A percentile compares a stretch with the other conserved stretches of the same genome.
These are phyloP conservation scores for Abramis brama DNA, from an alignment of 2,113 vertebrate species.

Conservation along the genomic window DNA sequence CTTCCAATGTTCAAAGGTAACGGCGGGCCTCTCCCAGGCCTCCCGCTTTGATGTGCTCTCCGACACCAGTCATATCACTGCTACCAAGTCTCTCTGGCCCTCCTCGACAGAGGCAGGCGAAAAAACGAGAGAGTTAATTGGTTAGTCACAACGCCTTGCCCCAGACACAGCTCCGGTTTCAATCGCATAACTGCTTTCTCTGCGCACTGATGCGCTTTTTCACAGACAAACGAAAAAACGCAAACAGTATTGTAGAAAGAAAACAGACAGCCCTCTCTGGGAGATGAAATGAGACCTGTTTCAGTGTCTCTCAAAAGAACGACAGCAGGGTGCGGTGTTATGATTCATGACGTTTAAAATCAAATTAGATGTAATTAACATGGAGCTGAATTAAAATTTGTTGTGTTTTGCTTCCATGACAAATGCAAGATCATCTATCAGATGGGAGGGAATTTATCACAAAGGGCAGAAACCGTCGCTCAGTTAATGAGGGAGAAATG, in stretches of 20 bases:
- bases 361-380: slow-evolving; percentile 36
- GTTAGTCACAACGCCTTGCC: slow-evolving; percentile 76
- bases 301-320: slow-evolving; percentile 2
- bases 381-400: slow-evolving; percentile 54
- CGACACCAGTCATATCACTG: slow-evolving; percentile 85
- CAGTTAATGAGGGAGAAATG: slow-evolving; percentile 43
- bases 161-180: slow-evolving; percentile 67
- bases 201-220: slow-evolving; percentile 34
- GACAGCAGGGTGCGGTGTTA: slow-evolving; percentile 1
- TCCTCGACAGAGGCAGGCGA: slow-evolving; percentile 70
- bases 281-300: not conserved
- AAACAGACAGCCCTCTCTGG: slow-evolving; percentile 41
- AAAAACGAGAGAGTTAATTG: slow-evolving; percentile 78
- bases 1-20: slow-evolving; percentile 86
- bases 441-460: slow-evolving; percentile 4
- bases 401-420: slow-evolving; percentile 56
- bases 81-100: slow-evolving; percentile 79
- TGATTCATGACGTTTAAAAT: not conserved
- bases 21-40: slow-evolving; percentile 60
- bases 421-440: slow-evolving; percentile 55
- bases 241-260: slow-evolving; percentile 64
- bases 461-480: not conserved
- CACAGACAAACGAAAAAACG: slow-evolving; percentile 33
- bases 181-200: slow-evolving; percentile 61
- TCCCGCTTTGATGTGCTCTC: slow-evolving; percentile 85